phyloP scores from a whole-genome alignment of 2,888 invertebrate genomes.

The Thyatira batis region DNA sequence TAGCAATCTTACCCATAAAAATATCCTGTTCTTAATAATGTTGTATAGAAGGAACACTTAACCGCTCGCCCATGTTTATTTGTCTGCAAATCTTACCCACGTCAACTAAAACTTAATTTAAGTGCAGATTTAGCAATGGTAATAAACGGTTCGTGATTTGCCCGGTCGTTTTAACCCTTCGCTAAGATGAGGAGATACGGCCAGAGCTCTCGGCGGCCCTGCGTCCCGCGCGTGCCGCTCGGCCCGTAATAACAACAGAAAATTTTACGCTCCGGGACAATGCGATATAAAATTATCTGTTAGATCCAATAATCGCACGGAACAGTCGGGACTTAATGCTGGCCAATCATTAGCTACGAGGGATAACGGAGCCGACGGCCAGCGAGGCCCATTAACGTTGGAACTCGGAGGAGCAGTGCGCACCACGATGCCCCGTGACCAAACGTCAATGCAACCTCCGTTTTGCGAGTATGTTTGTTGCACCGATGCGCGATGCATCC shows the following conservation, averaged over 20 bases:
- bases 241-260: slow-evolving; percentile 77
- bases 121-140: slow-evolving; percentile 15
- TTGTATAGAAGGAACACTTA: slow-evolving; percentile 15
- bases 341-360: slow-evolving; percentile 82
- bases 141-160: slow-evolving; percentile 58
- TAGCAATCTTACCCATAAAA: slow-evolving; percentile 21
- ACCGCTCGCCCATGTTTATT: neutral
- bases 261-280: slow-evolving; percentile 82
- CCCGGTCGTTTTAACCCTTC: slow-evolving; percentile 48
- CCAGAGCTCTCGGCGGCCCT: slow-evolving; percentile 36
- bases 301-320: slow-evolving; percentile 82
- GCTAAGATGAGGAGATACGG: slow-evolving; percentile 54
- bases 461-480: slow-evolving; percentile 50
- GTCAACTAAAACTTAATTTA: neutral
- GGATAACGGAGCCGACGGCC: slow-evolving; percentile 79
- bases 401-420: slow-evolving; percentile 40
- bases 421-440: slow-evolving; percentile 73
- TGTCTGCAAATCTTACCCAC: neutral
- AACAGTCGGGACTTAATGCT: slow-evolving; percentile 80
- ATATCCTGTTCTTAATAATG: slow-evolving; percentile 22
- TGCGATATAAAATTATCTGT: slow-evolving; percentile 82
- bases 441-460: slow-evolving; percentile 77
- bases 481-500: slow-evolving; percentile 57
- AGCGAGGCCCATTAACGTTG: slow-evolving; percentile 61
- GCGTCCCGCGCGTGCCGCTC: slow-evolving; percentile 51